Conservation (phyloP, 2,797 vertebrate genomes). For the Xenops minutus region DNA sequence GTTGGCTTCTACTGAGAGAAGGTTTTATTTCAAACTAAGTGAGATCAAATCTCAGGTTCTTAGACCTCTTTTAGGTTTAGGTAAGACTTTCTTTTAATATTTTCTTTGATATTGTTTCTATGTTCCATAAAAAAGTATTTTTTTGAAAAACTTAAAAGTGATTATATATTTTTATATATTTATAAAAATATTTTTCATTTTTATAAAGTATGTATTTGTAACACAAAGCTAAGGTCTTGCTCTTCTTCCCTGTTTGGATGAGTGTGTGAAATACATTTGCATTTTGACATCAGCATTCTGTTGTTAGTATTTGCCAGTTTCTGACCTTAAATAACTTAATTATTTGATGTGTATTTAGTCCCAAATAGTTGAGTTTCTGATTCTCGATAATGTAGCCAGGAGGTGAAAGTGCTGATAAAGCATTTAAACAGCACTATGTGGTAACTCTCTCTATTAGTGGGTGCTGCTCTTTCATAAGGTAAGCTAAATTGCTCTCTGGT, state of each 20-base stretch:
- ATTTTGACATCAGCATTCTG: background rate
- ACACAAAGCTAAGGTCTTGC: background rate
- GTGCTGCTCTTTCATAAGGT: background rate
- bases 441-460: background rate
- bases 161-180: background rate
- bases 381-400: background rate
- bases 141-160: background rate
- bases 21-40: constrained; percentile 89
- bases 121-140: background rate
- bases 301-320: background rate
- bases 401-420: background rate
- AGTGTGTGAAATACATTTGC: background rate
- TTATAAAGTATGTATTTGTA: background rate
- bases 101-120: background rate
- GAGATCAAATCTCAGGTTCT: constrained; percentile 87
- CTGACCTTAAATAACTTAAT: background rate
- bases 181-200: background rate
- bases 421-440: background rate
- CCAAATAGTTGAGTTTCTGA: background rate
- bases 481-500: constrained; percentile 30
- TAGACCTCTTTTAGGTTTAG: constrained; percentile 89
- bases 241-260: background rate
- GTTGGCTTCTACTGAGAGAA: constrained; percentile 89
- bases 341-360: background rate
- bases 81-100: constrained; percentile 70